Percentiles rank a stretch among this genome's conserved stretches.
Evolutionary conservation across 2,888 invertebrate species (phyloP).

Genomic region (Ophioninae sp.): DNA sequence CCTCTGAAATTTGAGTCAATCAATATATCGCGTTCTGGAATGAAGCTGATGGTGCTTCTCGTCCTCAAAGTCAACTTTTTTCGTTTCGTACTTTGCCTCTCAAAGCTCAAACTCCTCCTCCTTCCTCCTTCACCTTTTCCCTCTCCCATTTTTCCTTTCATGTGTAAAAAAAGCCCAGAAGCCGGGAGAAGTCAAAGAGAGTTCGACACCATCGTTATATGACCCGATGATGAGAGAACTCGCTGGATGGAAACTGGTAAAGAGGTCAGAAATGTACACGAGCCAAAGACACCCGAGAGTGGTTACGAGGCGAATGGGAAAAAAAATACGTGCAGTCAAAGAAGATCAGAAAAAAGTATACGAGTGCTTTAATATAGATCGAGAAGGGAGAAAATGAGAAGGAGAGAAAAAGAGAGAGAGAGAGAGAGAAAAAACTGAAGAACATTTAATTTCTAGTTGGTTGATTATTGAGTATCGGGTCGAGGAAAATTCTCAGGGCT

Average conservation of each 20-base stretch:
- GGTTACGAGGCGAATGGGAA: neutral
- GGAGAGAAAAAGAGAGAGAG: conserved; percentile 1
- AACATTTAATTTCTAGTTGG: conserved; percentile 46
- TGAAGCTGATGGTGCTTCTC: neutral
- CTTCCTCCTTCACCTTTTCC: too few species aligned
- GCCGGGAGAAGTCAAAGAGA: neutral
- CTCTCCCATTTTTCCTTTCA: neutral
- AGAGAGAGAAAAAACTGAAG: conserved; percentile 15
- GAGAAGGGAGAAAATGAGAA: neutral
- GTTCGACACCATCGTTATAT: neutral
- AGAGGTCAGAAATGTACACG: conserved; percentile 44
- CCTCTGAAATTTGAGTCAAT: neutral
- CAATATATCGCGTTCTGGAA: neutral
- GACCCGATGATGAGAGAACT: neutral
- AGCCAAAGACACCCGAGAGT: conserved; percentile 33
- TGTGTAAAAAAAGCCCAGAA: neutral
- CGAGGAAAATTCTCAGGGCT: conserved; percentile 52
- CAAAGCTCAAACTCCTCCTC: too few species aligned
- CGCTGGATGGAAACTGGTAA: conserved; percentile 23
- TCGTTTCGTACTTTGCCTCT: neutral
- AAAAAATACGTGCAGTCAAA: conserved; percentile 11
- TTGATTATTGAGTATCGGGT: conserved; percentile 8
- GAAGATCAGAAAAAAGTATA: conserved; percentile 32
- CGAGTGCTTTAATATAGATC: conserved; percentile 6
- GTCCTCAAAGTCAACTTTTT: neutral